Conservation (phyloP, 1,140 invertebrate species). For the Condylostylus longicornis region DNA sequence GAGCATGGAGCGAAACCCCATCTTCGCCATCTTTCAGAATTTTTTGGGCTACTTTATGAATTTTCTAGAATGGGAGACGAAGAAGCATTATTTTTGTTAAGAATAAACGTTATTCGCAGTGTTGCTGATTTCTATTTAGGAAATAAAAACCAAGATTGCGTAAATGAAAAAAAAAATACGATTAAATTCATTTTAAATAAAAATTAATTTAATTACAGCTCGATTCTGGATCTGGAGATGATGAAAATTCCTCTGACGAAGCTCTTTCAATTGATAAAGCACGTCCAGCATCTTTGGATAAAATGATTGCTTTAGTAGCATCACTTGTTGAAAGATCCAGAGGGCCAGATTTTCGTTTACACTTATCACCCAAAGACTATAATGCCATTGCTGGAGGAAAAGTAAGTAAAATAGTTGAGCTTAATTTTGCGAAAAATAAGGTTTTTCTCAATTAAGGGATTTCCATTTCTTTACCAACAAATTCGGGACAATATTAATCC, state of each 20-base stretch:
- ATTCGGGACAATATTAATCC: constrained; percentile 85
- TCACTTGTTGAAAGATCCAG: constrained; percentile 76
- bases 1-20: constrained; percentile 77
- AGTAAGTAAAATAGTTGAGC: constrained; percentile 31
- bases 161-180: constrained; percentile 13
- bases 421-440: background rate
- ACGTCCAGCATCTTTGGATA: constrained; percentile 79
- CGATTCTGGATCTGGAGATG: constrained; percentile 57
- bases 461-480: constrained; percentile 87
- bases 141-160: constrained; percentile 39
- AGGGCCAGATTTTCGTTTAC: constrained; percentile 54
- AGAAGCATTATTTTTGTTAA: constrained; percentile 72
- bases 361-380: constrained; percentile 64
- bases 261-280: constrained; percentile 46
- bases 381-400: constrained; percentile 73
- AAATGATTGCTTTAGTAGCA: constrained; percentile 85
- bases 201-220: constrained; percentile 26
- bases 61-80: constrained; percentile 91
- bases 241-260: constrained; percentile 48
- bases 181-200: constrained; percentile 1
- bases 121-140: constrained; percentile 86
- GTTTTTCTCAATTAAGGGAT: constrained; percentile 44
- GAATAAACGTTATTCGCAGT: constrained; percentile 72
- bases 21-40: constrained; percentile 76
- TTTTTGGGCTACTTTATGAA: constrained; percentile 80